Conservation (phyloP, 2,797 vertebrate genomes). For the Squalus acanthias region DNA sequence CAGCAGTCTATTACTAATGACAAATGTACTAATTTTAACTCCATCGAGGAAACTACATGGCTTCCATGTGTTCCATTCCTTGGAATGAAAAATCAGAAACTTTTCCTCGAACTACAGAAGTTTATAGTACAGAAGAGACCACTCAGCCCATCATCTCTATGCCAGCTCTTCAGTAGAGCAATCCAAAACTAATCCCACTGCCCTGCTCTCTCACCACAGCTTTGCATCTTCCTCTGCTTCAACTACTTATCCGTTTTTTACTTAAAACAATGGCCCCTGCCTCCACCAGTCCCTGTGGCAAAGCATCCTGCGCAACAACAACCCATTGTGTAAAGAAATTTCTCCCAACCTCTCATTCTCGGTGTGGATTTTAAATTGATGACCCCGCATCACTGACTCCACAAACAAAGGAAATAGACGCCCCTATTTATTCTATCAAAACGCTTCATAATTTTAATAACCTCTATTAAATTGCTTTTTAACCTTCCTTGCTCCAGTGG, state of each 20-base stretch:
- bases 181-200: background rate
- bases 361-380: background rate
- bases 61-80: background rate
- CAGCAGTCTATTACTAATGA: background rate
- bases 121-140: background rate
- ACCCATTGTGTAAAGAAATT: background rate
- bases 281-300: background rate
- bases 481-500: background rate
- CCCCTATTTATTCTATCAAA: background rate
- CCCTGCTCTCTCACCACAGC: background rate
- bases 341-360: background rate
- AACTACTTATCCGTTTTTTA: background rate
- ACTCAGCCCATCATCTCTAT: background rate
- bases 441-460: background rate
- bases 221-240: background rate
- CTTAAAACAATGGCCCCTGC: background rate
- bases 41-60: background rate
- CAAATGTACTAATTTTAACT: background rate
- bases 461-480: background rate
- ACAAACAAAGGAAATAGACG: background rate
- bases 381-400: background rate
- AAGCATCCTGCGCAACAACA: background rate
- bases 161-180: background rate
- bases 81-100: no score
- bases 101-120: background rate